Conservation (phyloP, 2,888 invertebrate genomes). For the Ellobium chinense region DNA sequence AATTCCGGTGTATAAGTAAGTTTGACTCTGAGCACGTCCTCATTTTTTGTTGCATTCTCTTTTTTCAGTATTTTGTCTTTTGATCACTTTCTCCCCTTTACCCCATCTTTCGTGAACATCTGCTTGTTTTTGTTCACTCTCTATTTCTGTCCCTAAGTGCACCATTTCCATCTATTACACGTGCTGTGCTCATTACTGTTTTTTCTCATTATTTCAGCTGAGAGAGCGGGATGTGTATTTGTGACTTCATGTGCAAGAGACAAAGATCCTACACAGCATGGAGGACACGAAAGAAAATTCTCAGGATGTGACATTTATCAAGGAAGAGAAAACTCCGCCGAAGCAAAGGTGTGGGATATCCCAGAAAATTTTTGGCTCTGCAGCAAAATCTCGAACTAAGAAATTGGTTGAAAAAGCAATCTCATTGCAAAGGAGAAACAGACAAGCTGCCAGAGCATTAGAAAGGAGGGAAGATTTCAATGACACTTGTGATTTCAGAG, state of each 20-base stretch:
- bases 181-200: no score
- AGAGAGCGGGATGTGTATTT: no score
- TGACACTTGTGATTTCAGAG: conserved; percentile 24
- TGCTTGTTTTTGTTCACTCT: no score
- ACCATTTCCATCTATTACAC: no score
- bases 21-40: no score
- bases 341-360: background rate
- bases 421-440: background rate
- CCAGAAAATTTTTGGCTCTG: conserved; percentile 12
- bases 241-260: background rate
- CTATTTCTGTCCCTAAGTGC: no score
- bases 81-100: no score
- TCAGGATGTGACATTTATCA: background rate
- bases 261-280: background rate
- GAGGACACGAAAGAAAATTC: background rate
- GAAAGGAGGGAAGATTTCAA: background rate
- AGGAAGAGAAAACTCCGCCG: background rate
- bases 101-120: no score
- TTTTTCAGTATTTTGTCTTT: no score
- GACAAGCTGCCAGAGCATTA: no score
- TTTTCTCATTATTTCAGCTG: conserved; percentile 14
- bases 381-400: conserved; percentile 5
- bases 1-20: no score
- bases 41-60: no score
- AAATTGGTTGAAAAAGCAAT: conserved; percentile 17